Evolutionary conservation across 2,797 vertebrate species (phyloP).

Genomic region (Pachyuromys duprasi): DNA sequence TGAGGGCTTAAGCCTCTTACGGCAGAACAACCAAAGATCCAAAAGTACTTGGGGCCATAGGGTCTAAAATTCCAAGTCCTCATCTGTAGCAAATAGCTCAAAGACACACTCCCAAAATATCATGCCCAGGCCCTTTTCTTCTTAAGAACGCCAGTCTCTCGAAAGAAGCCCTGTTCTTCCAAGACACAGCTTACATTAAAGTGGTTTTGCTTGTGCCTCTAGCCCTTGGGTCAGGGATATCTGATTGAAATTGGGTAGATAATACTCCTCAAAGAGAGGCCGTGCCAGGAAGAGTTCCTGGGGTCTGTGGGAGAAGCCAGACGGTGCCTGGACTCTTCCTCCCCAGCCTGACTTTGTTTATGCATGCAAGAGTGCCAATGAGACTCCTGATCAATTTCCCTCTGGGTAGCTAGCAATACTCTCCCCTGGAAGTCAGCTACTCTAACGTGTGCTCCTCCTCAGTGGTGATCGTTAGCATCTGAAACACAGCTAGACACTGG

Average conservation of each 20-base stretch:
- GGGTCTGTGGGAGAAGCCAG: neutral
- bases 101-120: neutral
- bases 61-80: neutral
- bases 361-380: neutral
- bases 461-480: neutral
- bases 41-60: neutral
- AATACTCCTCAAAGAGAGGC: neutral
- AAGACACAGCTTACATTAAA: neutral
- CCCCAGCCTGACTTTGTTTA: neutral
- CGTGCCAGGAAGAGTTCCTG: neutral
- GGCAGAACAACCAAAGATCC: neutral
- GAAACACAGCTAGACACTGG: neutral
- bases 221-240: neutral
- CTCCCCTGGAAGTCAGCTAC: neutral
- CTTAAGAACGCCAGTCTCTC: neutral
- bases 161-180: neutral
- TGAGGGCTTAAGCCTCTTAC: neutral
- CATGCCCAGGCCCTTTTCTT: neutral
- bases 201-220: neutral
- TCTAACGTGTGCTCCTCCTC: neutral
- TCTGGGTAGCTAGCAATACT: neutral
- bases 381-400: slow-evolving; percentile 27
- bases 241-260: neutral
- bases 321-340: fast-evolving
- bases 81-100: neutral